phyloP scores from a whole-genome alignment of 1,140 invertebrate species.

The Ceratina australensis region DNA sequence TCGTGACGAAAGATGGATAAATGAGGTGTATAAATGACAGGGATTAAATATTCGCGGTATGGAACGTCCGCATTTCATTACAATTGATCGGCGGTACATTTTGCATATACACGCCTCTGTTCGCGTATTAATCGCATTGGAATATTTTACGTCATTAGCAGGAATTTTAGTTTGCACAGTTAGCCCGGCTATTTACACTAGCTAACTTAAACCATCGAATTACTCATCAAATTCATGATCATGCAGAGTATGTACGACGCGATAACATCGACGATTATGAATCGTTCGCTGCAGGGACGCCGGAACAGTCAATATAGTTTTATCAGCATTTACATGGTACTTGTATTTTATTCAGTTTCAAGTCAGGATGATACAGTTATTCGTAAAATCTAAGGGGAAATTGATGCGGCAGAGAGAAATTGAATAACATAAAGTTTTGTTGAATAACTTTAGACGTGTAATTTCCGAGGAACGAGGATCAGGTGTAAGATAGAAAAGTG shows the following conservation, averaged over 20 bases:
- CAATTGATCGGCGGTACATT: conserved; percentile 23
- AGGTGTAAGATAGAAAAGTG: too few relatives aligned
- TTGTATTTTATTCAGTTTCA: too few relatives aligned
- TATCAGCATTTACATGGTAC: too few relatives aligned
- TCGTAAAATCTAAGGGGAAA: too few relatives aligned
- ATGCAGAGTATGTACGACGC: conserved; percentile 12
- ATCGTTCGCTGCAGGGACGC: neutral
- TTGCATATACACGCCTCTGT: neutral
- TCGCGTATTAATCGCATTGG: conserved; percentile 30
- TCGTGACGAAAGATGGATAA: conserved; percentile 10
- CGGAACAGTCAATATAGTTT: too few relatives aligned
- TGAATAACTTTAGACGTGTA: too few relatives aligned
- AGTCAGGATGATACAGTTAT: too few relatives aligned
- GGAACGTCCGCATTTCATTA: conserved; percentile 32
- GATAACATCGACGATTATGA: conserved; percentile 33
- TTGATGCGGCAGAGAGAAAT: too few relatives aligned
- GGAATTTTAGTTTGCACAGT: conserved; percentile 27
- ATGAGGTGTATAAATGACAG: conserved; percentile 32
- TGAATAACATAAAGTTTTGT: too few relatives aligned
- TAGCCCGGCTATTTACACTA: neutral
- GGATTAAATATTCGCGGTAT: conserved; percentile 27
- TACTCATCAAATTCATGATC: conserved; percentile 36
- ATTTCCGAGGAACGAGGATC: too few relatives aligned
- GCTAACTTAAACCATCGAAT: conserved; percentile 32
- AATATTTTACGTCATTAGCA: conserved; percentile 49